A percentile compares a stretch with the other conserved stretches of the same genome.
These are phyloP conservation scores for Caenorhabditis briggsae DNA, from an alignment of 1,140 invertebrate species.

Conservation along the genomic window DNA sequence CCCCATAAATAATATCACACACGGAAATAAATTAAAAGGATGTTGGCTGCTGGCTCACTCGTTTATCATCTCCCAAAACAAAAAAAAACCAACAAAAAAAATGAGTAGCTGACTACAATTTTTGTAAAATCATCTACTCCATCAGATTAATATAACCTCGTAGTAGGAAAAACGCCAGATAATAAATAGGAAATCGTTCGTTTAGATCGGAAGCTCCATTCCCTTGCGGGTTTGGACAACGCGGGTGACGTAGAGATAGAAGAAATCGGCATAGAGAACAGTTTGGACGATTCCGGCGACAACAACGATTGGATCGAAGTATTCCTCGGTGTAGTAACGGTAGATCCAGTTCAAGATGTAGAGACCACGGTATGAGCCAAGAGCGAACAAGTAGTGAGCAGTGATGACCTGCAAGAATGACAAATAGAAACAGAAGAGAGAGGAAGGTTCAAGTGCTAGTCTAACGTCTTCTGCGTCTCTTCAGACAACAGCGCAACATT, in stretches of 20 bases:
- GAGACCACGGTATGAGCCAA: constrained; percentile 91
- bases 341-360: constrained; percentile 99
- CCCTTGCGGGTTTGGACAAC: constrained; percentile 78
- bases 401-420: constrained; percentile 85
- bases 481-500: neutral
- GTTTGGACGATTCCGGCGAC: constrained; percentile 86
- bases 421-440: neutral
- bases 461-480: constrained; percentile 19
- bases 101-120: neutral
- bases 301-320: constrained; percentile 96
- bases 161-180: constrained; percentile 8
- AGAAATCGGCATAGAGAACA: constrained; percentile 99
- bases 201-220: constrained; percentile 71
- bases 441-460: neutral
- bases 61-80: constrained; percentile 7
- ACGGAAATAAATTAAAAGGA: constrained; percentile 43
- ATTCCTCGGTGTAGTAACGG: constrained; percentile 91
- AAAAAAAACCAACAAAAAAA: neutral
- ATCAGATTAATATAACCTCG: constrained; percentile 37
- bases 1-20: constrained; percentile 35
- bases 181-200: neutral
- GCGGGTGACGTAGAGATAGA: constrained; percentile 99
- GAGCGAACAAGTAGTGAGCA: constrained; percentile 96
- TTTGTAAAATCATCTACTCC: constrained; percentile 21
- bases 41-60: neutral